Conservation (phyloP, 2,113 vertebrate species). For the Ptilorrhoa leucosticta region DNA sequence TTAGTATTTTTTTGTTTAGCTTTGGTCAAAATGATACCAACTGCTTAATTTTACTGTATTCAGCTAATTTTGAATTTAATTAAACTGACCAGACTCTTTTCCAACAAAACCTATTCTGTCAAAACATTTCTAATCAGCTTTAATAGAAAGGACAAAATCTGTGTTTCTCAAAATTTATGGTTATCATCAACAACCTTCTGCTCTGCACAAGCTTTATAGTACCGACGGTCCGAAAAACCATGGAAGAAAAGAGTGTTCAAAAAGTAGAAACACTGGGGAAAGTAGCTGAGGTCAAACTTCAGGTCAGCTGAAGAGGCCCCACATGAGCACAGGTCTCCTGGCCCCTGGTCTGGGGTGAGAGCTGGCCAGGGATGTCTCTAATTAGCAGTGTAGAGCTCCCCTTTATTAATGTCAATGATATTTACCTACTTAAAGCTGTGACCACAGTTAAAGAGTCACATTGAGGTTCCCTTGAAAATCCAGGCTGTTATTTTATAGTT, state of each 20-base stretch:
- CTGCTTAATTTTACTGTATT: neutral
- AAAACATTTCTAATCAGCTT: neutral
- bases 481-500: conserved; percentile 38
- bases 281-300: neutral
- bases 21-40: neutral
- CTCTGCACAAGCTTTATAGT: neutral
- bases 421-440: neutral
- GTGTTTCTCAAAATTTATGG: neutral
- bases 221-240: neutral
- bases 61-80: neutral
- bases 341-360: neutral
- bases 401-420: neutral
- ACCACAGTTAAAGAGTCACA: neutral
- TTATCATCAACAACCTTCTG: neutral
- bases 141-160: neutral
- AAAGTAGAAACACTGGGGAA: neutral
- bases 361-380: neutral
- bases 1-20: neutral
- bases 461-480: conserved; percentile 26
- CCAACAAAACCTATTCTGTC: neutral
- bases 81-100: neutral
- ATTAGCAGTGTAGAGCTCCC: neutral
- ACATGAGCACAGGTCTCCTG: neutral
- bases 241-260: neutral
- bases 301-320: neutral